Base-by-base conservation (phyloP, 2,888 invertebrate genomes). In the Ceraclea dissimilis region DNA sequence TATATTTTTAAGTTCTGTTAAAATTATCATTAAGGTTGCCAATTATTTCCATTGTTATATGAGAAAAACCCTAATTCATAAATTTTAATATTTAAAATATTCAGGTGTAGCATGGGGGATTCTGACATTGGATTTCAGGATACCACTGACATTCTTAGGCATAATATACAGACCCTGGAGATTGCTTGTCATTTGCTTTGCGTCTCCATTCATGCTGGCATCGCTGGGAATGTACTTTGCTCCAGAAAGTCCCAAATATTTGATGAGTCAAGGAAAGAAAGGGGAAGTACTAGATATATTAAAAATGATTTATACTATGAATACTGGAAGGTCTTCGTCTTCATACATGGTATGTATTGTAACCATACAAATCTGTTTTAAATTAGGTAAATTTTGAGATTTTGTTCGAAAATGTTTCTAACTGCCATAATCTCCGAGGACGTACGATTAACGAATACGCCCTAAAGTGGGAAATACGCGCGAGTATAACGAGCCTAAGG, bases 221-320 rank as follows among this genome's bases (percentile, higher is more conserved):
- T 78, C 82, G 0, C 13, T 79, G 0, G 77, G 80, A 61, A 67
- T 84, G 11, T 71, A 75, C 26, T 74, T 73, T 57, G 73, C 85
- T 65, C 84, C 87, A 1, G 91, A 91, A 69, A 90, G 88, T 63
- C 90, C 91, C 0, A 88, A 88, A 68, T 91, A 83, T 66, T 70
- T 82, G 31, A 74, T 83, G 46, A 68, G 72, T 81, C 1, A 83
- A 81, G 63, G 84, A 84, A 68, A 66, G 72, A 68, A 61, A 8
- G 44, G 52, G n/a, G 33, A 57, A 44, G 46, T 49, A 1, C 34
- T 57, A 13, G 13, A 49, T 17, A 52, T 57, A 10, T 21, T 57
- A 17, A 48, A 17, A 49, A n/a, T 8, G 5, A 49, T 57, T 34
- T 57, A 44, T 16, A 39, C 17, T 11, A 13, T 54, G 34, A 54